These are phyloP conservation scores for Temnopleurus reevesii DNA, from an alignment of 53 echinoderm and acorn worm species.

Conservation along the genomic window DNA sequence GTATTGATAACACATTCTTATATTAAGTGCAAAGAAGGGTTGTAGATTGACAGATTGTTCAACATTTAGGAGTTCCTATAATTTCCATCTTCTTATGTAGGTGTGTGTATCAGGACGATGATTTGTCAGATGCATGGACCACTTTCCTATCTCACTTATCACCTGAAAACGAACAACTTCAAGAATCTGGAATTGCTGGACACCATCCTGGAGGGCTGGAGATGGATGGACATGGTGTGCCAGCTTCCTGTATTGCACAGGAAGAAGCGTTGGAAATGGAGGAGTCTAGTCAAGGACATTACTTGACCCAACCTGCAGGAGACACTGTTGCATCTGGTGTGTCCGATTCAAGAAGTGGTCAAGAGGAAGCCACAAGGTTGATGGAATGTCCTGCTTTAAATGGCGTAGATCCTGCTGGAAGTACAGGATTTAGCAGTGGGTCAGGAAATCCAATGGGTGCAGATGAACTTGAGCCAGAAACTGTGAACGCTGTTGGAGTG, in stretches of 20 bases:
- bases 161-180: too few species aligned
- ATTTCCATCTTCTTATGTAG: neutral
- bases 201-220: neutral
- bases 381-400: too few species aligned
- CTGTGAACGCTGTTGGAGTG: neutral
- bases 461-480: neutral
- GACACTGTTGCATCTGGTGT: neutral
- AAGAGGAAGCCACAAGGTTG: neutral
- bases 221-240: neutral
- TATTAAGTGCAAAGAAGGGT: too few species aligned
- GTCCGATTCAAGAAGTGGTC: neutral
- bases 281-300: neutral
- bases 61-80: too few species aligned
- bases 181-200: too few species aligned
- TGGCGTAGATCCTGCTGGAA: too few species aligned
- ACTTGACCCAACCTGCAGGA: too few species aligned
- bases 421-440: too few species aligned
- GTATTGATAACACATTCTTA: too few species aligned
- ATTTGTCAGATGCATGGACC: conserved; percentile 2
- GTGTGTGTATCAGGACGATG: conserved; percentile 27
- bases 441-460: neutral
- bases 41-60: too few species aligned
- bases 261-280: neutral
- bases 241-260: neutral
- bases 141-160: neutral